Percentiles rank a stretch among this genome's conserved stretches.
Conservation (phyloP, 2,113 vertebrate species). For the Verasper variegatus region DNA sequence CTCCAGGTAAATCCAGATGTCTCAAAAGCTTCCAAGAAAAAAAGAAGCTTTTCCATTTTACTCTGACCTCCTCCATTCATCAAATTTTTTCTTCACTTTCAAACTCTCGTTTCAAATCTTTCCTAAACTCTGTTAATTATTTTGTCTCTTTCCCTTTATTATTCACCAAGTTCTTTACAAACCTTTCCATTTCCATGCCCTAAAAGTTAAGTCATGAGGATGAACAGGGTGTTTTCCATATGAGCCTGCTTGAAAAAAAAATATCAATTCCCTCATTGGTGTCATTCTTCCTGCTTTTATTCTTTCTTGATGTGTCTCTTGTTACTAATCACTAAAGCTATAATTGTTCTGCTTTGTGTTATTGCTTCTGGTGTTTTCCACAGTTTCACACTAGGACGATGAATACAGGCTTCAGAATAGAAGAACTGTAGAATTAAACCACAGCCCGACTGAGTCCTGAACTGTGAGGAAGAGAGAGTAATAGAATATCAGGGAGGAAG, state of each 20-base stretch:
- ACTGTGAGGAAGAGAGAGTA: conserved; percentile 54
- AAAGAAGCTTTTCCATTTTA: too few species aligned
- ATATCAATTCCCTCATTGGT: conserved; percentile 39
- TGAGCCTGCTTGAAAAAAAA: conserved; percentile 6
- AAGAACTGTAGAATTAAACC: conserved; percentile 60
- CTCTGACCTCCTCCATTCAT: not conserved
- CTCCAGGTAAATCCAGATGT: not conserved
- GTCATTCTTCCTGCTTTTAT: conserved; percentile 24
- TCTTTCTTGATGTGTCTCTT: conserved; percentile 36
- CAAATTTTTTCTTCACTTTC: not conserved
- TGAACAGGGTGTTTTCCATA: not conserved
- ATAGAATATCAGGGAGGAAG: conserved; percentile 72
- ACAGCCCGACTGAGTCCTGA: conserved; percentile 44
- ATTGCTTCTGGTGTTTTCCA: conserved; percentile 39
- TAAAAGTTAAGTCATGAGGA: conserved; percentile 11
- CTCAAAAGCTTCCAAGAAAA: too few species aligned
- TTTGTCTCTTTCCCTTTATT: not conserved
- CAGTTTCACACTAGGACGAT: conserved; percentile 36
- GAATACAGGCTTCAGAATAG: conserved; percentile 48
- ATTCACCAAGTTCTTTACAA: conserved; percentile 1
- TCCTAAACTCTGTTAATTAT: not conserved
- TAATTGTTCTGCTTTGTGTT: conserved; percentile 60
- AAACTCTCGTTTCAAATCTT: conserved; percentile 4
- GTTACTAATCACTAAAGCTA: conserved; percentile 42
- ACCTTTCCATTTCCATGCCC: not conserved